Conservation (phyloP, 2,113 vertebrate species). For the Bombycilla garrulus region DNA sequence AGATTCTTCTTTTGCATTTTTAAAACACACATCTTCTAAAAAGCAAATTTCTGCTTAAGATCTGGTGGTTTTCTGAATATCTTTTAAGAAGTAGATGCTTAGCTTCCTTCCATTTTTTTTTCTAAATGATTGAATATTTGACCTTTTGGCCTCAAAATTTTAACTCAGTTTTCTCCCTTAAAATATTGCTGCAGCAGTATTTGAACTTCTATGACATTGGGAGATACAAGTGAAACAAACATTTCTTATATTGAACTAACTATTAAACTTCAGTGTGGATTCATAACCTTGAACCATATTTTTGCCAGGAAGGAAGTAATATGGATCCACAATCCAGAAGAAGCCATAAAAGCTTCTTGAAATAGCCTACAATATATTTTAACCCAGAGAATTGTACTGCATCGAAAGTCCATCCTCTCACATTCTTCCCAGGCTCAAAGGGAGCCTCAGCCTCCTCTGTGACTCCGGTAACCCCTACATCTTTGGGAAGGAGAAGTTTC, state of each 20-base stretch:
- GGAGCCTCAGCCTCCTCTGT: background rate
- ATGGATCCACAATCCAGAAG: background rate
- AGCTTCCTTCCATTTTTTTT: background rate
- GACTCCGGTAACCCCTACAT: background rate
- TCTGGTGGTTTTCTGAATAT: conserved; percentile 12
- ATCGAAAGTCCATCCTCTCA: background rate
- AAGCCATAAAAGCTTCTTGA: background rate
- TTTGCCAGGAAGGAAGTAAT: conserved; percentile 1
- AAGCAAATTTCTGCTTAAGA: background rate
- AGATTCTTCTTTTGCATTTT: conserved; percentile 33
- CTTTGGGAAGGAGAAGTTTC: conserved; percentile 8
- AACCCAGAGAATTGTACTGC: background rate
- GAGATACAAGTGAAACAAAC: conserved; percentile 27
- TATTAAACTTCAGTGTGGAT: background rate
- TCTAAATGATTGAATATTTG: background rate
- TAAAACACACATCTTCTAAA: background rate
- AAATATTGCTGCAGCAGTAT: conserved; percentile 13
- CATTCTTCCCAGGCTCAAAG: background rate
- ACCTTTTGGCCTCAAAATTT: conserved; percentile 45
- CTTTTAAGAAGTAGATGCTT: background rate
- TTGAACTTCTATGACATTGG: conserved; percentile 17
- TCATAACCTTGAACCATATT: background rate
- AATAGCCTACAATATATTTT: background rate
- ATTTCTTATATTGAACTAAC: conserved; percentile 22
- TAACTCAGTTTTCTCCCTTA: background rate